Percentiles rank a stretch among this genome's conserved stretches.
Conservation (phyloP, 2,797 vertebrate genomes). For the Galago senegalensis region DNA sequence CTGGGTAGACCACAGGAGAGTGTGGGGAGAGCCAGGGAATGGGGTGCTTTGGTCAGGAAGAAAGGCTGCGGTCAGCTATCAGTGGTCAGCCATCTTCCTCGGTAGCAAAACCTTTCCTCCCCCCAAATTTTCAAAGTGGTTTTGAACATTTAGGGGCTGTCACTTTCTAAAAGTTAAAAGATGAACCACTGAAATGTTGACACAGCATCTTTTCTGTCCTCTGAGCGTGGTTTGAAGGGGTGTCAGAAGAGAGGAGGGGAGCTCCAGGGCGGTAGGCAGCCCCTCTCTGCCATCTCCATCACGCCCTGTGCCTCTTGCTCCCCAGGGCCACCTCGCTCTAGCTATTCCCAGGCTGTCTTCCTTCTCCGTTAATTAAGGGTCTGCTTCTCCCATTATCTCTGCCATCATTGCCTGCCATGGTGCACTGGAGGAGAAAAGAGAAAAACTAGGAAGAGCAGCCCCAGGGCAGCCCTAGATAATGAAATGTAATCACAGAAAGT, state of each 20-base stretch:
- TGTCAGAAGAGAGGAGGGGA: neutral
- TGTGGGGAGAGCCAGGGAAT: neutral
- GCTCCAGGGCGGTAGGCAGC: neutral
- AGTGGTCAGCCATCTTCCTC: neutral
- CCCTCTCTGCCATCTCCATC: neutral
- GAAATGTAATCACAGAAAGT: neutral
- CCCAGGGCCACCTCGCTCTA: neutral
- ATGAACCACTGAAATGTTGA: neutral
- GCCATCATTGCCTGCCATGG: neutral
- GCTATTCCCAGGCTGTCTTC: neutral
- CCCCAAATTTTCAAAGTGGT: neutral
- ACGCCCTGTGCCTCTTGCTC: neutral
- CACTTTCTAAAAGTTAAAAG: neutral
- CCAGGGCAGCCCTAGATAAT: neutral
- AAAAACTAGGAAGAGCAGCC: neutral
- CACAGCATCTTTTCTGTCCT: neutral
- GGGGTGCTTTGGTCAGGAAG: neutral
- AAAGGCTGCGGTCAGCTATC: neutral
- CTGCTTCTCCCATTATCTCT: no score
- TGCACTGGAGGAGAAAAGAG: neutral
- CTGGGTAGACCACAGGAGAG: neutral
- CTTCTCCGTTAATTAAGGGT: constrained; percentile 4
- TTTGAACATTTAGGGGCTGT: neutral
- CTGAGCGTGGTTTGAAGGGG: neutral
- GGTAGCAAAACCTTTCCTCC: neutral